Percentiles rank a stretch among this genome's conserved stretches.
Conservation (phyloP, 2,888 invertebrate genomes). For the Mesochorus sp. region DNA sequence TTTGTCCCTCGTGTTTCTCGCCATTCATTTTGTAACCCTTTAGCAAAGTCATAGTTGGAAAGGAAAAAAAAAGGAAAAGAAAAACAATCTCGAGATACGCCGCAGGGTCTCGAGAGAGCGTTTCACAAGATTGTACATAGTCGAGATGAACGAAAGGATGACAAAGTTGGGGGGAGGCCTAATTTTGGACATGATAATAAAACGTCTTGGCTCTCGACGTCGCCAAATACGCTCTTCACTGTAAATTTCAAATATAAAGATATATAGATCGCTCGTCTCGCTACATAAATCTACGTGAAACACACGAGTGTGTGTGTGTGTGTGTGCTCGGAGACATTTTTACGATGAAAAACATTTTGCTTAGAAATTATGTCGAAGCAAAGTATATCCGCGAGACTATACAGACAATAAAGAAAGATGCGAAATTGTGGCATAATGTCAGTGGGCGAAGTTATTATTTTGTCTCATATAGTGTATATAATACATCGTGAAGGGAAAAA, state of each 20-base stretch:
- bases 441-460: too few species aligned
- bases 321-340: constrained; percentile 19
- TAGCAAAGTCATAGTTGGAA: neutral
- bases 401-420: too few species aligned
- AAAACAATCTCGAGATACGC: neutral
- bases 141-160: neutral
- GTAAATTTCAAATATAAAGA: too few species aligned
- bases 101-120: neutral
- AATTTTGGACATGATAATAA: constrained; percentile 48
- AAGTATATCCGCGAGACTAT: too few species aligned
- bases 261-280: constrained; percentile 37
- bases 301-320: too few species aligned
- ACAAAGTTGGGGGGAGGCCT: constrained; percentile 24
- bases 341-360: constrained; percentile 61
- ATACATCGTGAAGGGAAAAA: too few species aligned
- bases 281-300: constrained; percentile 54
- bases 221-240: neutral
- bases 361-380: constrained; percentile 51
- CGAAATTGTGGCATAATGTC: too few species aligned
- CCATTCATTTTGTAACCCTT: neutral
- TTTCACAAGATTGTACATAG: neutral
- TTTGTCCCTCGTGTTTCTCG: neutral
- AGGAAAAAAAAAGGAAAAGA: too few species aligned
- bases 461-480: too few species aligned
- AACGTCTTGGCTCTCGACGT: constrained; percentile 16